Evolutionary conservation across 2,888 invertebrate species (phyloP), one percentile per base, ranked within the genome.

Genomic region (Callimorpha dominula): DNA sequence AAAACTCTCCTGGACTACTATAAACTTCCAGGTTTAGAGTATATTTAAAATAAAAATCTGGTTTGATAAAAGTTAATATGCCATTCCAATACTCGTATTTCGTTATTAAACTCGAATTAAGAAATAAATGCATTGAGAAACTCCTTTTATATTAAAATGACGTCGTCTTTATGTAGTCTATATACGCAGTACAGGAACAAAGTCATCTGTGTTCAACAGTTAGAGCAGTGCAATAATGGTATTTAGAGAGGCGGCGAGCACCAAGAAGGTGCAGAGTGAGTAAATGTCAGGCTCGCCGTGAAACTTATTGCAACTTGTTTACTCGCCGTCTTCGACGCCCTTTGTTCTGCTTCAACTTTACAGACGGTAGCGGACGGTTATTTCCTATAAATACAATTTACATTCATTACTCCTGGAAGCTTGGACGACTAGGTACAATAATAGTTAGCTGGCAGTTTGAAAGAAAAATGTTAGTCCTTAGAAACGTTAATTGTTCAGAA

Each of bases 231-330:
- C 88, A 91, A 91, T 91, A 91, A 91, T 84, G 87, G 87, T 85
- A 90, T 91, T 91, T 89, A 90, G 86, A 76, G 81, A 87, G 79
- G 81, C 83, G 76, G 81, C 82, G 78, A 82, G 81, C 82, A 83
- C 81, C 76, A 78, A 76, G 74, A 75, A 82, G 83, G 82, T 81
- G 76, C 80, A 76, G 84, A 85, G 85, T 85, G 87, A 88, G 87
- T 83, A 83, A 86, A 89, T 87, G 89, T 88, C 90, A 89, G 86
- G 76, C 87, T 85, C 84, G 83, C 87, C 84, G 91, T 84, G 86
- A 89, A 94, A 93, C 93, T 94, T 93, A 92, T 92, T 91, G 91
- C 92, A 94, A 93, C 92, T 93, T 94, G 94, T 94, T 94, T 94
- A 94, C 91, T 88, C 88, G 86, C 86, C 87, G 90, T 89, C 92